Percentiles rank a stretch among this genome's conserved stretches.
phyloP scores from a whole-genome alignment of 2,888 invertebrate species.

The Oxycera nigricornis region DNA sequence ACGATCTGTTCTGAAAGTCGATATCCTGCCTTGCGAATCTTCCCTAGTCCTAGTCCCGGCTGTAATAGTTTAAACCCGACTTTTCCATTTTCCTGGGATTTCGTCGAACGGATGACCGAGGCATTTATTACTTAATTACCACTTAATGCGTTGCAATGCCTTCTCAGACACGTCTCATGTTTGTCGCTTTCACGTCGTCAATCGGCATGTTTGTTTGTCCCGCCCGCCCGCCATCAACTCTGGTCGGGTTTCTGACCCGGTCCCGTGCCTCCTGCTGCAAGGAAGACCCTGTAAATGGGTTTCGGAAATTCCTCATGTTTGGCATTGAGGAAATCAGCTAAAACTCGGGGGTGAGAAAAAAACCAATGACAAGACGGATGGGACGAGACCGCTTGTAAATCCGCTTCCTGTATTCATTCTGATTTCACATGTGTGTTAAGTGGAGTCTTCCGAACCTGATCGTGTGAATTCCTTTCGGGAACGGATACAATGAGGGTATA shows the following conservation, averaged over 20 bases:
- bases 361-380: slow-evolving; percentile 9
- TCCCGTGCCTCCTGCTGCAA: neutral
- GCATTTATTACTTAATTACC: slow-evolving; percentile 19
- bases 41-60: too few relatives aligned
- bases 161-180: slow-evolving; percentile 23
- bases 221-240: neutral
- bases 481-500: slow-evolving; percentile 4
- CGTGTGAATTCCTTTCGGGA: slow-evolving; percentile 11
- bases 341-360: neutral
- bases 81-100: neutral
- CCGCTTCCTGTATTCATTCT: slow-evolving; percentile 27
- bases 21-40: too few relatives aligned
- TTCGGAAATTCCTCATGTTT: slow-evolving; percentile 12
- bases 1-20: too few relatives aligned
- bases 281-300: neutral
- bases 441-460: neutral
- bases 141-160: slow-evolving; percentile 22
- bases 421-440: neutral
- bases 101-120: neutral
- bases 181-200: neutral
- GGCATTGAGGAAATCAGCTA: neutral
- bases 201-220: neutral
- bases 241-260: neutral
- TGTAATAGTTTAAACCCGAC: neutral
- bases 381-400: slow-evolving; percentile 4